Percentiles rank a stretch among this genome's conserved stretches.
phyloP scores from a whole-genome alignment of 2,113 vertebrate species.

The Pipra filicauda region DNA sequence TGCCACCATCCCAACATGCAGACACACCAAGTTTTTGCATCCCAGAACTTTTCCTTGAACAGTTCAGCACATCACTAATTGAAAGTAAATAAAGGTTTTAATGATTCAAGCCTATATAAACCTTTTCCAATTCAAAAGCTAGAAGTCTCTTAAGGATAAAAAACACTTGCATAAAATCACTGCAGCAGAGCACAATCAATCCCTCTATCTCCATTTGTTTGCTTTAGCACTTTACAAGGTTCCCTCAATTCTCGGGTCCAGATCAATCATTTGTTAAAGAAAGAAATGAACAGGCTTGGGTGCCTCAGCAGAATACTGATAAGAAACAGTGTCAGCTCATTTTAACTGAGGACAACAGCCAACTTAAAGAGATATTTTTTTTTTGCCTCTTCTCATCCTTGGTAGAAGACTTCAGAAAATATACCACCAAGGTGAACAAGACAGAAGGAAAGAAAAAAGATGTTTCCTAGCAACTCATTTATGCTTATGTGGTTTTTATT shows the following conservation, averaged over 20 bases:
- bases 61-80: conserved; percentile 28
- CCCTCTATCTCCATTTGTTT: conserved; percentile 60
- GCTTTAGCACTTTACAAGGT: conserved; percentile 57
- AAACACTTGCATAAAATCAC: conserved; percentile 63
- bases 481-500: not conserved
- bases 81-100: conserved; percentile 60
- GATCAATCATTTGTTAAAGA: conserved; percentile 70
- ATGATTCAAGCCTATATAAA: conserved; percentile 42
- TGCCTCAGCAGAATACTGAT: conserved; percentile 58
- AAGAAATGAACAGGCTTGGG: conserved; percentile 33
- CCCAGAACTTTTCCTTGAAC: not conserved
- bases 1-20: not conserved
- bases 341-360: conserved; percentile 16
- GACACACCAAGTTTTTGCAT: not conserved
- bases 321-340: conserved; percentile 24
- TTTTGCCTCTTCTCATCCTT: not conserved
- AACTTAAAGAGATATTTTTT: not conserved
- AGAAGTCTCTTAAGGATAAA: conserved; percentile 41
- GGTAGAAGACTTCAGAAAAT: not conserved
- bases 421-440: not conserved
- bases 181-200: conserved; percentile 57
- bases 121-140: conserved; percentile 24
- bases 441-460: not conserved
- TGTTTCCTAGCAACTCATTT: not conserved
- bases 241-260: conserved; percentile 49